Evolutionary conservation across 2,888 invertebrate genomes (phyloP).

Genomic region (Caenorhabditis sp.): DNA sequence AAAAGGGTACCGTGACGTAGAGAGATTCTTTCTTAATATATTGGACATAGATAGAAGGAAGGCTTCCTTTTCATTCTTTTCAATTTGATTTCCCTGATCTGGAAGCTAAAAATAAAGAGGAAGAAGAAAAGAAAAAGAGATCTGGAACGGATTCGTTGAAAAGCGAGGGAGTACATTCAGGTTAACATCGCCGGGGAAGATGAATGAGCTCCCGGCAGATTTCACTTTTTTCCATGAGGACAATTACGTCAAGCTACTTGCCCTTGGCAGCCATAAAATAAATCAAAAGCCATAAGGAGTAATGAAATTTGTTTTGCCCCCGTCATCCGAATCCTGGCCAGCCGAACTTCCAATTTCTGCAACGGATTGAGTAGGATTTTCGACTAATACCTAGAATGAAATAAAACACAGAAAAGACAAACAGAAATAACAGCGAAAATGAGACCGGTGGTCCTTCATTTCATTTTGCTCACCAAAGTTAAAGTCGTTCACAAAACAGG

Average conservation of each 20-base stretch:
- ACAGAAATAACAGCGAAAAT: background rate
- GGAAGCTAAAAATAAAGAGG: too few species aligned
- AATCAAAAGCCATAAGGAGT: conserved; percentile 44
- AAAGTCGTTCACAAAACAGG: conserved; percentile 14
- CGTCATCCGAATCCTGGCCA: conserved; percentile 25
- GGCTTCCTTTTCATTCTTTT: too few species aligned
- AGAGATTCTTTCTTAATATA: too few species aligned
- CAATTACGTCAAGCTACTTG: conserved; percentile 22
- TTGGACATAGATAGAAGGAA: background rate
- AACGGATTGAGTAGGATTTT: conserved; percentile 30
- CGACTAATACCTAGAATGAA: conserved; percentile 28
- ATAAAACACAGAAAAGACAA: conserved; percentile 1
- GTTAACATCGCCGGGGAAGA: too few species aligned
- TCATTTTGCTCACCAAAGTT: background rate
- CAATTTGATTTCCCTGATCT: too few species aligned
- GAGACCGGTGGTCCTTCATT: background rate
- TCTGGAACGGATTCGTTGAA: too few species aligned
- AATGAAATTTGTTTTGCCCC: conserved; percentile 39
- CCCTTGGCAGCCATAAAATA: conserved; percentile 41
- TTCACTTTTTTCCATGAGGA: conserved; percentile 8
- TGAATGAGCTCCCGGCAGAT: background rate
- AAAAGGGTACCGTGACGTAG: background rate
- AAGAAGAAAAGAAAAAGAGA: background rate
- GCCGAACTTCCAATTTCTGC: conserved; percentile 42
- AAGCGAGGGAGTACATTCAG: too few species aligned